Evolutionary conservation across 1,140 invertebrate species (phyloP).

Genomic region (fruit fly (Drosophila melanogaster)): DNA sequence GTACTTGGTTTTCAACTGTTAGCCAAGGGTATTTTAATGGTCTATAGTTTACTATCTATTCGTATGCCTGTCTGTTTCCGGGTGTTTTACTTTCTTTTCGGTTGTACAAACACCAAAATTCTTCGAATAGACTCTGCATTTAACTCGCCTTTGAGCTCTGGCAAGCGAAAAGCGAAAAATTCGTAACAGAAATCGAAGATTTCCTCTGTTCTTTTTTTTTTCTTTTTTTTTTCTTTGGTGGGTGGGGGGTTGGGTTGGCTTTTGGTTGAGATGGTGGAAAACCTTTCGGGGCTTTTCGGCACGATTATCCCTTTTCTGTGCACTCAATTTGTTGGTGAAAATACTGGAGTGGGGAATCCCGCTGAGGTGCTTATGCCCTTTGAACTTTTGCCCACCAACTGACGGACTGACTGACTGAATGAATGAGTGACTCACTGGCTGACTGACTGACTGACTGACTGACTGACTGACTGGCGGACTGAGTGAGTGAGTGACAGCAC

Average conservation of each 20-base stretch:
- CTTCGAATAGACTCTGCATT: slow-evolving; percentile 30
- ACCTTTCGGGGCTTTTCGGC: slow-evolving; percentile 62
- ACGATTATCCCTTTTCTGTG: slow-evolving; percentile 75
- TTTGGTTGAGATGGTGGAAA: slow-evolving; percentile 28
- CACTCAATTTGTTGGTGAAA: slow-evolving; percentile 67
- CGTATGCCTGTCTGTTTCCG: background rate
- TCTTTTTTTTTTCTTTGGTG: slow-evolving; percentile 12
- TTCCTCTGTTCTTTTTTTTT: slow-evolving; percentile 16
- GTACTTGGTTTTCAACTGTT: background rate
- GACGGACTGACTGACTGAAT: slow-evolving; percentile 14
- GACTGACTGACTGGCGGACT: slow-evolving; percentile 18
- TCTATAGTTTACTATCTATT: background rate
- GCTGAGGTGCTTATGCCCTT: slow-evolving; percentile 62
- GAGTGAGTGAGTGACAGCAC: slow-evolving; percentile 36
- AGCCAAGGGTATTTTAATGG: background rate
- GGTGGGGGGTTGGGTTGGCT: background rate
- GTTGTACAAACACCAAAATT: slow-evolving; percentile 24
- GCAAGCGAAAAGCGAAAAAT: slow-evolving; percentile 20
- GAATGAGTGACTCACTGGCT: slow-evolving; percentile 1
- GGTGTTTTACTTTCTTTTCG: slow-evolving; percentile 1
- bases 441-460: slow-evolving; percentile 31
- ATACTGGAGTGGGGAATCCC: slow-evolving; percentile 41
- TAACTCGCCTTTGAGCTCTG: slow-evolving; percentile 36
- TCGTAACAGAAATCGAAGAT: slow-evolving; percentile 46
- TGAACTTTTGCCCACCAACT: slow-evolving; percentile 53